Base-by-base conservation (phyloP, 1,140 invertebrate genomes). In the Leptonema lineaticorne region DNA sequence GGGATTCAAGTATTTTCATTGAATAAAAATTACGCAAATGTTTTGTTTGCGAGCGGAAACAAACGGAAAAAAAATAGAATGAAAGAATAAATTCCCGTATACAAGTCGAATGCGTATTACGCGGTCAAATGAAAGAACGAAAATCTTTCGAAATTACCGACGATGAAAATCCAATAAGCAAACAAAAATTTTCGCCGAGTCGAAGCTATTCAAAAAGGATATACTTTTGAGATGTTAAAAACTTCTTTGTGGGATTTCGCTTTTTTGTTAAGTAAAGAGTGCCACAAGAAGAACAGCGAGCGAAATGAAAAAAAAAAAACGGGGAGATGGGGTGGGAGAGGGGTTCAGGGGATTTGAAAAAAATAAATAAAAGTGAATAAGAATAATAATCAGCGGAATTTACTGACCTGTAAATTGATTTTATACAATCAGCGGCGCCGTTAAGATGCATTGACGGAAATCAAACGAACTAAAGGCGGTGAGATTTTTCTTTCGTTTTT, bases 371-470 rank as follows among this genome's bases (percentile, higher is more conserved):
- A n/a, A n/a, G n/a, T n/a, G 50, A 53, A 53, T 11, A 24, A 53
- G 20, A 53, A 53, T 8, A 53, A 53, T 53, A 26, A 53, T 53
- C 50, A 53, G 50, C 50, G n/a, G 27, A 53, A 53, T n/a, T 53
- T 53, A 53, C 50, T 53, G 50, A 26, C 20, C 50, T 53, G 50
- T 53, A 53, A 53, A 53, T 53, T 53, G 50, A 53, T 53, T 53
- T 53, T 9, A n/a, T 20, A 48, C 46, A 48, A 48, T 48, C 46
- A 26, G 20, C 11, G 5, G 24, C 24, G 50, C 20, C 9, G 22
- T 22, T 20, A 9, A 26, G 7, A 26, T 53, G 50, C 50, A 53
- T 53, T 53, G 50, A 53, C 20, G 50, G 22, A 26, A 53, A 26
- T 53, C 50, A 53, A 53, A 53, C 50, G 50, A 53, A 26, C 24